Evolutionary conservation across 2,888 invertebrate species (phyloP).

Genomic region (Megamerina dolium): DNA sequence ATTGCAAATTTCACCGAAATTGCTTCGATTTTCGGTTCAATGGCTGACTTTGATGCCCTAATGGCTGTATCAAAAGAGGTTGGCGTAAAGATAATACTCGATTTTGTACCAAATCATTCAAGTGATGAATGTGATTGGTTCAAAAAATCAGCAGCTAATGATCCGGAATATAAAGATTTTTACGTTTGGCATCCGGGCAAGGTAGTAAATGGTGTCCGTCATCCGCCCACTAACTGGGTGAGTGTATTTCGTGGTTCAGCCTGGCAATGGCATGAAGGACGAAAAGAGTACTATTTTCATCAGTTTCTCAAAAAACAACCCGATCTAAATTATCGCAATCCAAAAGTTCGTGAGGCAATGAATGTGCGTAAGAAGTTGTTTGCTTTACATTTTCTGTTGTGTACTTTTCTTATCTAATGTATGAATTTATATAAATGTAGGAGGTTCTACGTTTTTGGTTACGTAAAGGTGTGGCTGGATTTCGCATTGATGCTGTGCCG

Average conservation of each 20-base stretch:
- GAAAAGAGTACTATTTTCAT: constrained; percentile 61
- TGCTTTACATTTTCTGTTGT: no score
- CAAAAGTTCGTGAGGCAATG: constrained; percentile 47
- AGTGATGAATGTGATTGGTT: constrained; percentile 86
- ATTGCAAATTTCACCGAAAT: constrained; percentile 63
- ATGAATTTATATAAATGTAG: no score
- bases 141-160: constrained; percentile 58
- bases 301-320: constrained; percentile 59
- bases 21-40: constrained; percentile 63
- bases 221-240: constrained; percentile 71
- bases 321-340: constrained; percentile 60
- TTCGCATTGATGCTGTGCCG: constrained; percentile 64
- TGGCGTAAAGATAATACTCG: constrained; percentile 58
- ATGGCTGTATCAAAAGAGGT: constrained; percentile 52
- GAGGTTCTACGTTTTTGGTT: constrained; percentile 70
- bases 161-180: constrained; percentile 62
- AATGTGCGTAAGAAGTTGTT: constrained; percentile 47
- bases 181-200: constrained; percentile 68
- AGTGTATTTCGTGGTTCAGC: constrained; percentile 51
- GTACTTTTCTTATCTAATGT: no score
- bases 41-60: constrained; percentile 63
- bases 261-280: constrained; percentile 61
- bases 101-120: constrained; percentile 71
- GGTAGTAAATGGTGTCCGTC: constrained; percentile 29
- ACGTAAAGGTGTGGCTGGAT: constrained; percentile 71